A percentile compares a stretch with the other conserved stretches of the same genome.
phyloP scores from a whole-genome alignment of 2,888 invertebrate species.

The Eurytoma adleriae region DNA sequence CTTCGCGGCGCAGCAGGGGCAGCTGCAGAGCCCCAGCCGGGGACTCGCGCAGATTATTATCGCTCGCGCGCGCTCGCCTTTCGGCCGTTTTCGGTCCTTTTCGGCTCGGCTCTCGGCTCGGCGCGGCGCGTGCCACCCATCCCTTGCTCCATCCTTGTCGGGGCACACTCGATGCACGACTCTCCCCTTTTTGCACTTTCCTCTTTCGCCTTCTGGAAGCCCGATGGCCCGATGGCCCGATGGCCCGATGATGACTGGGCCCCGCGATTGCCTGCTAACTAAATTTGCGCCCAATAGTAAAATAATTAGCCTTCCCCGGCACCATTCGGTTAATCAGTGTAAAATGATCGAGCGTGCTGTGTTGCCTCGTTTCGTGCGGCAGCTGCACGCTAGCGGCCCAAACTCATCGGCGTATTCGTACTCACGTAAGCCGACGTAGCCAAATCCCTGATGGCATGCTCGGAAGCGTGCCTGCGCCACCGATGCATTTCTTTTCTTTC shows the following conservation, averaged over 20 bases:
- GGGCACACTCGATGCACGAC: constrained; percentile 16
- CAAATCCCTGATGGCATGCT: not conserved
- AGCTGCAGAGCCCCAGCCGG: constrained; percentile 21
- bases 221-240: not conserved
- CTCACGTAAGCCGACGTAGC: not conserved
- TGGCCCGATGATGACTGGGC: not conserved
- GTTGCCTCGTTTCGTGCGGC: too few relatives aligned
- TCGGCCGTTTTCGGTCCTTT: not conserved
- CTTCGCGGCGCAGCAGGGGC: constrained; percentile 17
- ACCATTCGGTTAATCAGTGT: too few relatives aligned
- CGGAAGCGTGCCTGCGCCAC: not conserved
- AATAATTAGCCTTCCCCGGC: too few relatives aligned
- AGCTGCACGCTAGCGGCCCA: too few relatives aligned
- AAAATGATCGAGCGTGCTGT: too few relatives aligned
- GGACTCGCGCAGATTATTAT: constrained; percentile 51
- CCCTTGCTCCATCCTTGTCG: constrained; percentile 22
- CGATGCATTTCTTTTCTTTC: not conserved
- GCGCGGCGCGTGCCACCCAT: constrained; percentile 56
- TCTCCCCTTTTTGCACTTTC: too few relatives aligned
- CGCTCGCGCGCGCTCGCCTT: not conserved
- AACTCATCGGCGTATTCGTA: not conserved
- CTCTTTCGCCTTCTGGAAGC: not conserved
- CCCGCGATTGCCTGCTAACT: too few relatives aligned
- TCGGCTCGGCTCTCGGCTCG: constrained; percentile 29
- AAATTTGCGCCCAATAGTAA: too few relatives aligned